These are phyloP conservation scores for Coccyzus lansbergi DNA, from an alignment of 2,797 vertebrate genomes.

Conservation along the genomic window DNA sequence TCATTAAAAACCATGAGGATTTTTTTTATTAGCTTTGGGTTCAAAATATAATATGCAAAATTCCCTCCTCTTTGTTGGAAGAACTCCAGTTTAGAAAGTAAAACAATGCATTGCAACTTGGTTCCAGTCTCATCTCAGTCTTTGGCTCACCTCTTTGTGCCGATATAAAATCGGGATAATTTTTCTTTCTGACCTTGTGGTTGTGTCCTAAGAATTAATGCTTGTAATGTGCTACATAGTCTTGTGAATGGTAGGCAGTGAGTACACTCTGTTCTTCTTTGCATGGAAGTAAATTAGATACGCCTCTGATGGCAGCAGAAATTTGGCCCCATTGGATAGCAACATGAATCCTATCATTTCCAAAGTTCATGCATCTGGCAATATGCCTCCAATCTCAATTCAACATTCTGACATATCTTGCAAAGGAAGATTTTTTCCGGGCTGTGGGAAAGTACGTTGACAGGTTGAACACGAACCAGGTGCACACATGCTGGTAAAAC, in stretches of 20 bases:
- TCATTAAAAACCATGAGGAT: background rate
- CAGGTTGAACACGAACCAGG: background rate
- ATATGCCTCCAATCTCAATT: background rate
- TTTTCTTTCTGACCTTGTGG: background rate
- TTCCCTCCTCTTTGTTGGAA: background rate
- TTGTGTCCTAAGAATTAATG: background rate
- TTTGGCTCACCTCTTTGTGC: background rate
- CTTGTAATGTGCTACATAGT: background rate
- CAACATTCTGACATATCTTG: background rate
- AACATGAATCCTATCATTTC: background rate
- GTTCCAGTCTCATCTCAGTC: background rate
- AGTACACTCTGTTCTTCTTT: background rate
- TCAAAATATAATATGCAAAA: background rate
- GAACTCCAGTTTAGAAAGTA: background rate
- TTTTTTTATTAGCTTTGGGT: background rate
- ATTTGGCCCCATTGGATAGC: background rate
- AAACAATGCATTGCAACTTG: background rate
- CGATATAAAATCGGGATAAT: background rate
- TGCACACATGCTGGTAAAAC: fast-evolving
- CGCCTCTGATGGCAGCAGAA: background rate
- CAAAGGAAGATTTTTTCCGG: background rate
- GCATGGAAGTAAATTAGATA: background rate
- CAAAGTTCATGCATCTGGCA: background rate
- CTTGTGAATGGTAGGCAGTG: background rate
- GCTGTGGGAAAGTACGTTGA: background rate